Evolutionary conservation across 2,888 invertebrate species (phyloP).

Genomic region (Drosophila pseudotakahashii): DNA sequence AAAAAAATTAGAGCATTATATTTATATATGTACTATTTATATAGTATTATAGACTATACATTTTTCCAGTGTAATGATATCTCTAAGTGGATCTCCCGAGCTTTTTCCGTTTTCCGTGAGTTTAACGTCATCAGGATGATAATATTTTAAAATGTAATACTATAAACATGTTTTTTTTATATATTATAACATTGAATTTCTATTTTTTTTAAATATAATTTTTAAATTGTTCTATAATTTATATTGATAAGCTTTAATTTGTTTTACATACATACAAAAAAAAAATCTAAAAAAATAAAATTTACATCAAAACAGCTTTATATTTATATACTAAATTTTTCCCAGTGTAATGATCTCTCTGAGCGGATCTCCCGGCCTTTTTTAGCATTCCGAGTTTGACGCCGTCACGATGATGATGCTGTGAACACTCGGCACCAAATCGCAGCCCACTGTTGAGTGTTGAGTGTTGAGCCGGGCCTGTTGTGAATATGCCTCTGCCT

Average conservation of each 20-base stretch:
- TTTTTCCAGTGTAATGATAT: too few relatives aligned
- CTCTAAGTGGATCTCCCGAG: too few relatives aligned
- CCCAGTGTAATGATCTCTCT: background rate
- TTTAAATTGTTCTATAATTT: too few relatives aligned
- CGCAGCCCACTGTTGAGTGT: constrained; percentile 37
- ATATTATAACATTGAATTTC: too few relatives aligned
- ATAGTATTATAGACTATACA: too few relatives aligned
- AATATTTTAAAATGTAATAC: background rate
- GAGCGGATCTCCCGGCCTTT: background rate
- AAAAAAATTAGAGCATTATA: too few relatives aligned
- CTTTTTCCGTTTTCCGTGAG: too few relatives aligned
- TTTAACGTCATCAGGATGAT: background rate
- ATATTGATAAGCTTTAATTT: too few relatives aligned
- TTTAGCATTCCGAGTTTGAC: background rate
- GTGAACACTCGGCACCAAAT: constrained; percentile 32
- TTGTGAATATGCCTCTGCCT: background rate
- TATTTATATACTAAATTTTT: background rate
- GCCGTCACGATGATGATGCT: constrained; percentile 23
- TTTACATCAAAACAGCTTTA: background rate
- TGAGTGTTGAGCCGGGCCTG: constrained; percentile 24
- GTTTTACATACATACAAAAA: background rate
- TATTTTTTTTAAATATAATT: background rate
- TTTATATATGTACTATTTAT: too few relatives aligned
- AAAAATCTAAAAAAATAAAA: background rate
- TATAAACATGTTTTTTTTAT: too few relatives aligned